phyloP scores from a whole-genome alignment of 2,113 vertebrate species.

The Pelodiscus sinensis region DNA sequence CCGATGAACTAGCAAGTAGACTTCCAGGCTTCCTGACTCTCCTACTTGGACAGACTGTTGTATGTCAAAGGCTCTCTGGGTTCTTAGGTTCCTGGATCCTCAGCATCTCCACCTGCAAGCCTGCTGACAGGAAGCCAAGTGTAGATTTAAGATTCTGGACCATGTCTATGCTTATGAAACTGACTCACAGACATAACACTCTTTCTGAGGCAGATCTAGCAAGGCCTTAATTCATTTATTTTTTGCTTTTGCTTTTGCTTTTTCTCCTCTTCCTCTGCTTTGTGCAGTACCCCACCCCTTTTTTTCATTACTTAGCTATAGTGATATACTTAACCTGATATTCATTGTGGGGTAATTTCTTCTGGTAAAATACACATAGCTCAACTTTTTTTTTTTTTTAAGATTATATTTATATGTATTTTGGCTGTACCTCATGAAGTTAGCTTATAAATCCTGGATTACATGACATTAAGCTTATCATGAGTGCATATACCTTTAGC shows the following conservation, averaged over 20 bases:
- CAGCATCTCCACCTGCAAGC: background rate
- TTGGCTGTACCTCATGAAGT: background rate
- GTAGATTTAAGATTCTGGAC: fast-evolving
- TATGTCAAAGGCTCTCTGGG: background rate
- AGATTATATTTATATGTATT: background rate
- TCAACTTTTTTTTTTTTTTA: background rate
- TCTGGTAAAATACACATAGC: background rate
- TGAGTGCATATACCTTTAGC: fast-evolving
- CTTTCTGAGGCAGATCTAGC: fast-evolving
- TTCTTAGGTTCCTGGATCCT: background rate
- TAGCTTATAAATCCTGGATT: background rate
- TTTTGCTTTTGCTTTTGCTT: fast-evolving
- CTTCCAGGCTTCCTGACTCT: background rate
- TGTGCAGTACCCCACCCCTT: background rate
- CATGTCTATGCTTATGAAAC: background rate
- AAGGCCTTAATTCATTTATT: background rate
- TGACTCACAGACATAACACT: background rate
- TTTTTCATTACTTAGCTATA: background rate
- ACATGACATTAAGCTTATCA: slow-evolving; percentile 8
- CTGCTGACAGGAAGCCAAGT: background rate
- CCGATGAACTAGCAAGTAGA: background rate
- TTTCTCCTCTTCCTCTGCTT: background rate
- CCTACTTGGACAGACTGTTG: background rate
- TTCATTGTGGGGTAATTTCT: background rate
- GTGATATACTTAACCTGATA: background rate